Evolutionary conservation across 2,888 invertebrate species (phyloP).

Genomic region (Cyclophora albipunctata): DNA sequence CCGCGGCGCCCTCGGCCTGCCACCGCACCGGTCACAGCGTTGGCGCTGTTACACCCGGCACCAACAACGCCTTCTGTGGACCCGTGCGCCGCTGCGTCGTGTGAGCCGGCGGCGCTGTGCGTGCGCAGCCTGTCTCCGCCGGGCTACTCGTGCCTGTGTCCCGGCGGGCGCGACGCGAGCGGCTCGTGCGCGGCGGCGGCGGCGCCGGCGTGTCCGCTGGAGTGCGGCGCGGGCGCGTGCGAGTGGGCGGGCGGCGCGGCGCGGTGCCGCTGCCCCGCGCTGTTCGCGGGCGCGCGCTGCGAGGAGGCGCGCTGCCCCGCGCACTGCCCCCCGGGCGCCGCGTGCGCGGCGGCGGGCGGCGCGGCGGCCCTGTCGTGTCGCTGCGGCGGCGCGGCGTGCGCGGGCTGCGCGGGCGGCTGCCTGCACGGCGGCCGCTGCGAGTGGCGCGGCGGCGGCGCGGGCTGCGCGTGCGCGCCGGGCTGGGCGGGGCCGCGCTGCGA

Average conservation of each 20-base stretch:
- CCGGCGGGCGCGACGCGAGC: conserved; percentile 60
- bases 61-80: conserved; percentile 32
- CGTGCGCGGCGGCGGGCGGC: conserved; percentile 35
- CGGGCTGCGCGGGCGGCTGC: background rate
- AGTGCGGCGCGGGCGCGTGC: conserved; percentile 66
- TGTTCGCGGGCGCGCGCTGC: conserved; percentile 46
- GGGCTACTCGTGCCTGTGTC: conserved; percentile 69
- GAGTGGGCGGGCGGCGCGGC: conserved; percentile 56
- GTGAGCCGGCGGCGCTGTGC: conserved; percentile 79
- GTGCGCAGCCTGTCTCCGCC: conserved; percentile 62
- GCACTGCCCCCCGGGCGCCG: conserved; percentile 29
- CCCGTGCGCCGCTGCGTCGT: conserved; percentile 72
- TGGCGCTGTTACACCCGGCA: conserved; percentile 37
- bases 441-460: conserved; percentile 38
- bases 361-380: conserved; percentile 29
- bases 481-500: conserved; percentile 83
- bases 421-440: conserved; percentile 41
- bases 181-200: conserved; percentile 11
- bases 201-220: background rate
- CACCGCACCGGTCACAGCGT: conserved; percentile 26
- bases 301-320: conserved; percentile 36
- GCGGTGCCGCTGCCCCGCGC: conserved; percentile 47
- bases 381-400: background rate
- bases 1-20: conserved; percentile 19
- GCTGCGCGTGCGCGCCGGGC: conserved; percentile 78